Base-by-base conservation (phyloP, 2,797 vertebrate species). In the Crenuchus spilurus region DNA sequence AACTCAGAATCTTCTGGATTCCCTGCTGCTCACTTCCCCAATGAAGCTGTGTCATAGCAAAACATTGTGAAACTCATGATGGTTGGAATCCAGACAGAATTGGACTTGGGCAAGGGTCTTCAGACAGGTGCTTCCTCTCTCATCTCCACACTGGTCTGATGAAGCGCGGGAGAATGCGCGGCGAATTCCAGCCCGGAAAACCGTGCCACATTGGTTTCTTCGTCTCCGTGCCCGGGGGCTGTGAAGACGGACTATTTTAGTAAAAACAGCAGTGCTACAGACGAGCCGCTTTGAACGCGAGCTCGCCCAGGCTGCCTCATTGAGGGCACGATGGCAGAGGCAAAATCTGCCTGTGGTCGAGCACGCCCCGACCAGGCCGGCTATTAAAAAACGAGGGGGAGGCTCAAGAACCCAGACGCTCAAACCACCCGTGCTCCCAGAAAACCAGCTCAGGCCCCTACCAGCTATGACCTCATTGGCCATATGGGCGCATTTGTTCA, bases 331-430 rank as follows among this genome's bases (percentile, higher is more conserved):
- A 88, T 88, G 84, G 88, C 90, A 90, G 86, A 85, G 62, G 81
- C 85, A 73, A 75, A 86, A 88, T 91, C 86, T 77, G 84, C 87
- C 87, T 92, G 90, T 76, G 92, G 91, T 91, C 42, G 88, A 92
- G 90, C 90, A 89, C 91, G 74, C 92, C 89, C 92, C 87, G 62
- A 89, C 86, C 87, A 88, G 84, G 83, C 89, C 76, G 87, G 83
- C 86, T 91, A 90, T 92, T 88, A 92, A 94, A 94, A 93, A 90
- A 87, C 87, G 60, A 78, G 81, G 82, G 67, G 83, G 74, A 88
- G 87, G 87, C 84, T 79, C 30, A 84, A 80, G 83, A 87, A 90
- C 85, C 83, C 87, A 90, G 90, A 89, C 91, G 78, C 83, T 90
- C 87, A 89, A 91, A 91, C 87, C 87, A 80, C 88, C 88, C 80